Evolutionary conservation across 2,797 vertebrate species (phyloP).

Genomic region (Vireo griseus): DNA sequence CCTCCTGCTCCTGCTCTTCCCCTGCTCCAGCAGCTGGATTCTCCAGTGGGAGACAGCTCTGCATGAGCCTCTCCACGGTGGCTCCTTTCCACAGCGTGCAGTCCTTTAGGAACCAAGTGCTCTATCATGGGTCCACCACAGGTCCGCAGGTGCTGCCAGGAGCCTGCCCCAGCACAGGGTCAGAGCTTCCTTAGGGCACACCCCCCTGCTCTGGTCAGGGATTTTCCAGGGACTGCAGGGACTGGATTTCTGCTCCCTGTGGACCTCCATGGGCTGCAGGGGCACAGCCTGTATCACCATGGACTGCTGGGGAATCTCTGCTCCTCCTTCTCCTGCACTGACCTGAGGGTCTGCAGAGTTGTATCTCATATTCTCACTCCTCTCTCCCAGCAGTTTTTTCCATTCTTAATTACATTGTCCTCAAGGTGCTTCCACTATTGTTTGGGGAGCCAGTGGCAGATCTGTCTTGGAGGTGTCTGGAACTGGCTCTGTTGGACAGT

Average conservation of each 20-base stretch:
- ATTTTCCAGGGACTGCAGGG: background rate
- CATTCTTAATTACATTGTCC: background rate
- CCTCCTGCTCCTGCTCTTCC: background rate
- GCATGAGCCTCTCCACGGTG: background rate
- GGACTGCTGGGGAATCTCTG: background rate
- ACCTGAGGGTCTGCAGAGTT: background rate
- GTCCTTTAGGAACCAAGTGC: background rate
- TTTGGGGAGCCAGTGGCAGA: background rate
- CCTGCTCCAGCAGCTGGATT: background rate
- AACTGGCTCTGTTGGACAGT: background rate
- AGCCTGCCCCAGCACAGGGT: background rate
- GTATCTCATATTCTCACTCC: background rate
- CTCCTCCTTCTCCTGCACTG: background rate
- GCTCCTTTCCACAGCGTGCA: background rate
- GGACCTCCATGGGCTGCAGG: background rate
- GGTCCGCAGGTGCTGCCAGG: background rate
- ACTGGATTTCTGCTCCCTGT: background rate
- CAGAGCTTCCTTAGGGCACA: background rate
- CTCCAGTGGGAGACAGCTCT: background rate
- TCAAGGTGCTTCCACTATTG: rapidly evolving
- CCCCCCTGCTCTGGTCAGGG: background rate
- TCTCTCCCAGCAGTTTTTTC: background rate
- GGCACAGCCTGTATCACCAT: background rate
- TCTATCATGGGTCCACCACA: rapidly evolving
- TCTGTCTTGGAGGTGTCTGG: background rate